phyloP scores from a whole-genome alignment of 1,140 invertebrate species.

The Orchesella cincta region DNA sequence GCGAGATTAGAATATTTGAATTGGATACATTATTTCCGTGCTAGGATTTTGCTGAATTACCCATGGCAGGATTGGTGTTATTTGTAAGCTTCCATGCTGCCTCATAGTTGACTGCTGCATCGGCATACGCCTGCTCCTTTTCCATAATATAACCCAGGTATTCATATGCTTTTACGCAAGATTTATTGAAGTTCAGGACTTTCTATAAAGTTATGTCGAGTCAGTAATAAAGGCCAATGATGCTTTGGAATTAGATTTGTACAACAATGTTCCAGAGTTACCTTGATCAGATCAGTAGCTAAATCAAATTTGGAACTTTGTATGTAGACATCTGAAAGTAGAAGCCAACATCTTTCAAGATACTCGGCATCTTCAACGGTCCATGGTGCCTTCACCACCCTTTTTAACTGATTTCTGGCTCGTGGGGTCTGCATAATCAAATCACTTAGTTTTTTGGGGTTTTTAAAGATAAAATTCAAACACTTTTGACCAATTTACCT shows the following conservation, averaged over 20 bases:
- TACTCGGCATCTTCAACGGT: conserved; percentile 93
- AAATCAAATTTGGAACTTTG: conserved; percentile 84
- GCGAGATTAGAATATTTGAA: neutral
- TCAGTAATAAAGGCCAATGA: too few relatives aligned
- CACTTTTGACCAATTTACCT: too few relatives aligned
- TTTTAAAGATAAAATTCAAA: neutral
- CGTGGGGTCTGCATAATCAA: conserved; percentile 77
- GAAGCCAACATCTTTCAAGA: conserved; percentile 89
- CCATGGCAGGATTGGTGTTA: conserved; percentile 75
- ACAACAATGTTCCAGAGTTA: too few relatives aligned
- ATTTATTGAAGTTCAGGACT: conserved; percentile 84
- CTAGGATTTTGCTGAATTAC: conserved; percentile 52
- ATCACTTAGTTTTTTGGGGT: too few relatives aligned
- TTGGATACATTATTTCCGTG: conserved; percentile 24
- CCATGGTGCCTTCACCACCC: conserved; percentile 84
- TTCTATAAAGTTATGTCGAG: conserved; percentile 57
- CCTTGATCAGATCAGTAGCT: conserved; percentile 76
- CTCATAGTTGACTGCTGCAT: conserved; percentile 80
- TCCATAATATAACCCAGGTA: conserved; percentile 83
- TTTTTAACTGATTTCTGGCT: conserved; percentile 88
- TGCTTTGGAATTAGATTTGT: neutral
- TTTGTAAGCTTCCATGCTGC: conserved; percentile 81
- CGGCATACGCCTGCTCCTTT: conserved; percentile 87
- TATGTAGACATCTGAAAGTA: conserved; percentile 89
- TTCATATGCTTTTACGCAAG: conserved; percentile 88